phyloP scores from a whole-genome alignment of 1,140 invertebrate species.

The Mycetomoellerius zeteki region DNA sequence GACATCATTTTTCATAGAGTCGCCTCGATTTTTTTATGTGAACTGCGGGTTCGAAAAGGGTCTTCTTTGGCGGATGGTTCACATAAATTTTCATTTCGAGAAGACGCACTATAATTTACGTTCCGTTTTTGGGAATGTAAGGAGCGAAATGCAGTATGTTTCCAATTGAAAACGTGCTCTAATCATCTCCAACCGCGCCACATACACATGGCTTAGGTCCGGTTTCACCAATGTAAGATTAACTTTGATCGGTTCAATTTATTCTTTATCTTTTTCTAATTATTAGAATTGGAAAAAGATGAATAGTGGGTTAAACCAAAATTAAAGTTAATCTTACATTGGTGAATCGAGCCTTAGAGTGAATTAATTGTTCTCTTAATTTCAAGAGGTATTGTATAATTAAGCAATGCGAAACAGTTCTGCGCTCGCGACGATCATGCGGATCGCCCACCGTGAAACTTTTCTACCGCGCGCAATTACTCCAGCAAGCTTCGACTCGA shows the following conservation, averaged over 20 bases:
- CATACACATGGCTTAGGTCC: background rate
- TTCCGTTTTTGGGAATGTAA: background rate
- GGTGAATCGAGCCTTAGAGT: no score
- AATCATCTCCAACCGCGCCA: conserved; percentile 6
- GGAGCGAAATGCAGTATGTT: background rate
- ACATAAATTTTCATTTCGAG: conserved; percentile 71
- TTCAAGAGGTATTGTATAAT: conserved; percentile 1
- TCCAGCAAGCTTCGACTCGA: conserved; percentile 17
- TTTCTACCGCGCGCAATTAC: conserved; percentile 50
- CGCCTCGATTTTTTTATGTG: conserved; percentile 10
- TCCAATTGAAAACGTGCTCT: background rate
- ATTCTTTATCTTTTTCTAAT: no score
- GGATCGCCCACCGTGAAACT: conserved; percentile 31
- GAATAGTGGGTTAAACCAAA: no score
- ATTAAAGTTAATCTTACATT: no score
- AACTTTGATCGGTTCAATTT: no score
- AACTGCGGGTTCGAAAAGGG: conserved; percentile 3
- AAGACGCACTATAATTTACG: conserved; percentile 31
- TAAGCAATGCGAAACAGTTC: conserved; percentile 36
- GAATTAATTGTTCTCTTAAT: conserved; percentile 16
- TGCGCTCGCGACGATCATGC: conserved; percentile 9
- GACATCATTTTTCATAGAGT: conserved; percentile 42
- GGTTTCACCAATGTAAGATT: no score
- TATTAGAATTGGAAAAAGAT: no score
- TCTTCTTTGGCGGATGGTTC: background rate